Evolutionary conservation across 2,888 invertebrate genomes (phyloP).

Genomic region (Spisula solida): DNA sequence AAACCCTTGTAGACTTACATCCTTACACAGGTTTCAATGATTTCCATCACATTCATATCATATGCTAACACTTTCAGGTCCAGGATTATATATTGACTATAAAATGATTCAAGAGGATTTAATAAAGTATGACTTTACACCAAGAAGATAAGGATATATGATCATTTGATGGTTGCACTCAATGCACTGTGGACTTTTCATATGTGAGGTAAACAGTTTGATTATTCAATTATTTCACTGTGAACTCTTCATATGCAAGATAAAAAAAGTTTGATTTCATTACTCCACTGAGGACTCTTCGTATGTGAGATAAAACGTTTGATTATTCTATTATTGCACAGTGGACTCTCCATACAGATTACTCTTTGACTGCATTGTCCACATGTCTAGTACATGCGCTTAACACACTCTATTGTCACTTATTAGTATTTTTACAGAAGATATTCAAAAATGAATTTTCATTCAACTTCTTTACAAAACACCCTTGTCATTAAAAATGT

Average conservation of each 20-base stretch:
- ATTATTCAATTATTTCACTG: no score
- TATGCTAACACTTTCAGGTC: background rate
- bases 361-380: background rate
- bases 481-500: background rate
- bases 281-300: no score
- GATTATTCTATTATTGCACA: no score
- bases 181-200: no score
- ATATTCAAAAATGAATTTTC: background rate
- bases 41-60: background rate
- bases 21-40: background rate
- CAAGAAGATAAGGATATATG: background rate
- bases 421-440: background rate
- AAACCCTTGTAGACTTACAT: background rate
- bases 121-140: background rate
- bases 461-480: background rate
- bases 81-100: background rate
- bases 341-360: no score
- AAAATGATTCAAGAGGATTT: background rate
- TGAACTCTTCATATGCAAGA: no score
- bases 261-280: no score
- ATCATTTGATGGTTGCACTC: background rate
- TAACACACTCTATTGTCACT: background rate
- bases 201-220: no score
- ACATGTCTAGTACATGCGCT: background rate
- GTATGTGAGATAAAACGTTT: no score